phyloP scores from a whole-genome alignment of 2,888 invertebrate genomes.

The Polydrusus tereticollis region DNA sequence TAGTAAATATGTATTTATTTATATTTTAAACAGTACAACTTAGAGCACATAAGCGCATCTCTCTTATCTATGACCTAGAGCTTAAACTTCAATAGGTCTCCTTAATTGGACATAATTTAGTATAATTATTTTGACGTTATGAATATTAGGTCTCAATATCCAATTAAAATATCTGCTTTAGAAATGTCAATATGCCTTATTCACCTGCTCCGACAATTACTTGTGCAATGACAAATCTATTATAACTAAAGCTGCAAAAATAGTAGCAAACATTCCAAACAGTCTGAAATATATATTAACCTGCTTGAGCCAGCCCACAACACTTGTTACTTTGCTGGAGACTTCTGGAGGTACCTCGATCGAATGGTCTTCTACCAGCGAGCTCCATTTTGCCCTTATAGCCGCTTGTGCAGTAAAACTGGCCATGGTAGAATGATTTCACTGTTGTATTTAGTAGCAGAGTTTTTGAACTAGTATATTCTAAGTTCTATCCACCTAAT shows the following conservation, averaged over 20 bases:
- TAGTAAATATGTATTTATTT: too few species aligned
- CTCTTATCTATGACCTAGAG: too few species aligned
- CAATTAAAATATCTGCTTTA: too few species aligned
- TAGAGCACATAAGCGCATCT: too few species aligned
- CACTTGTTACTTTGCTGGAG: conserved; percentile 80
- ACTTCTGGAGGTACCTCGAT: conserved; percentile 77
- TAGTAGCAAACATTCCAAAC: neutral
- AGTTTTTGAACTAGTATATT: neutral
- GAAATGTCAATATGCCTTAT: too few species aligned
- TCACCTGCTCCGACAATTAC: neutral
- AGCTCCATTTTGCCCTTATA: conserved; percentile 79
- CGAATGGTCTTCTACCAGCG: conserved; percentile 78
- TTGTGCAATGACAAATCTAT: neutral
- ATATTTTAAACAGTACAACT: too few species aligned
- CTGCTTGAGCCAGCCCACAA: conserved; percentile 89
- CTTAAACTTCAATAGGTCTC: too few species aligned
- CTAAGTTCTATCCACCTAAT: too few species aligned
- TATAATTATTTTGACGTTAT: too few species aligned
- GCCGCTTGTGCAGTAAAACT: conserved; percentile 80
- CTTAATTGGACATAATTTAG: too few species aligned
- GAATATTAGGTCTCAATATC: too few species aligned
- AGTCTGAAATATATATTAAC: conserved; percentile 59
- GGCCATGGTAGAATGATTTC: conserved; percentile 69
- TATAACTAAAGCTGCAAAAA: neutral
- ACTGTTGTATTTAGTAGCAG: neutral